Evolutionary conservation across 2,113 vertebrate genomes (phyloP), one percentile per base, ranked within the genome.

Genomic region (Onychostoma macrolepis): DNA sequence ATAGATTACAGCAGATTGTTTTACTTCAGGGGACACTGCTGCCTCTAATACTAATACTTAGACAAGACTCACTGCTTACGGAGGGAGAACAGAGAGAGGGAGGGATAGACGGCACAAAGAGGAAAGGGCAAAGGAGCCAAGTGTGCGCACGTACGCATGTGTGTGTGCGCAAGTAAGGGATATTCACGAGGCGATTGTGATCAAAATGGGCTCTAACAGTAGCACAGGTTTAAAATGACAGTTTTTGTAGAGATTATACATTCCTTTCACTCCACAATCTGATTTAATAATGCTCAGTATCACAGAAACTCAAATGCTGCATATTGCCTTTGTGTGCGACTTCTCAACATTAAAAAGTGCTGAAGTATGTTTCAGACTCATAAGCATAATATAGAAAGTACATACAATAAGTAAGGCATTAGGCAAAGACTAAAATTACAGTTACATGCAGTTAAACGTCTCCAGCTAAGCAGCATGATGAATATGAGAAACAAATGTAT

Each of bases 1-100:
- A 96, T 96, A 99, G 97, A 98, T 98, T 94, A 97, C 97, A 96
- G 91, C 93, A 97, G 97, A 99, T 99, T 96, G 97, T 94, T 96
- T 96, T 96, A 96, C 96, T 97, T 95, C 91, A 94, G 94, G 96
- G 96, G 96, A 97, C 94, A 92, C 92, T 92, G 91, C 92, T 95
- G 91, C 96, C 90, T 93, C 96, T 93, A 90, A 92, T 86, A 91
- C 95, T 94, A 94, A 96, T 93, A 95, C 93, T 90, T 90, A 93
- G 93, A 93, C 92, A 93, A 86, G 89, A 91, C 93, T 93, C 89
- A 92, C 91, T 84, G 89, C 92, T 4, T 91, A 82, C 88, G 61
- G 88, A 84, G 80, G 72, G 85, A 80, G 72, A 56, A 61, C 69
- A 71, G 85, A 87, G 88, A 92, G 81, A 87, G 86, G 67, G 65